A percentile compares a stretch with the other conserved stretches of the same genome.
Evolutionary conservation across 2,113 vertebrate genomes (phyloP).

Genomic region (Pelobates fuscus): DNA sequence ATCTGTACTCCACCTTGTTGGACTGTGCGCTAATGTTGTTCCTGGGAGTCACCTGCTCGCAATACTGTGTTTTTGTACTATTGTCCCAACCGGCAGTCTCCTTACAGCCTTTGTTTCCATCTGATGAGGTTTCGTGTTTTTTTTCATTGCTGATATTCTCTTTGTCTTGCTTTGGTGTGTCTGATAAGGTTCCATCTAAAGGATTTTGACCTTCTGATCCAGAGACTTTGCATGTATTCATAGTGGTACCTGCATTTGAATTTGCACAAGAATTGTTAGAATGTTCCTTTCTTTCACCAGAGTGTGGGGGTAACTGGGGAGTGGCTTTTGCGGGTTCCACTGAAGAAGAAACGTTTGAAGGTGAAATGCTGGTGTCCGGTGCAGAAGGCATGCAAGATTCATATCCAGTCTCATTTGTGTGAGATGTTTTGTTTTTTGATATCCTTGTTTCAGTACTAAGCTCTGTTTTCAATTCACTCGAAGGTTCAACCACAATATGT

Average conservation of each 20-base stretch:
- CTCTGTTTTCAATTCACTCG: background rate
- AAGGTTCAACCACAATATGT: background rate
- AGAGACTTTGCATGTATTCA: background rate
- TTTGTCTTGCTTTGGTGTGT: background rate
- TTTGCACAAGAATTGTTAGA: background rate
- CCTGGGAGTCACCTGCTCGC: constrained; percentile 65
- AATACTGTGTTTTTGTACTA: constrained; percentile 64
- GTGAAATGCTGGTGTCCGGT: background rate
- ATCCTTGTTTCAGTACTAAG: background rate
- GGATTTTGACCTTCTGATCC: background rate
- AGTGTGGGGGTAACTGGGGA: no score
- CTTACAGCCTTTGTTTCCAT: background rate
- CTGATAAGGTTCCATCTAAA: background rate
- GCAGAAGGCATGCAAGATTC: background rate
- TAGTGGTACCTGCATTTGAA: background rate
- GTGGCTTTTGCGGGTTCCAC: no score
- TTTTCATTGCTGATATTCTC: background rate
- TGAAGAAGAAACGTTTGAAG: background rate
- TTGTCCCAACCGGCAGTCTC: constrained; percentile 58
- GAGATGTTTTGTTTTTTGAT: background rate
- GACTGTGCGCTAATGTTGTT: constrained; percentile 83
- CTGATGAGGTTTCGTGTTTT: background rate
- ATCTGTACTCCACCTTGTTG: constrained; percentile 80
- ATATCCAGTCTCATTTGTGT: background rate
- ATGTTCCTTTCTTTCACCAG: background rate